Evolutionary conservation across 2,888 invertebrate species (phyloP), one percentile per base, ranked within the genome.

Genomic region (Masnerella sp.): DNA sequence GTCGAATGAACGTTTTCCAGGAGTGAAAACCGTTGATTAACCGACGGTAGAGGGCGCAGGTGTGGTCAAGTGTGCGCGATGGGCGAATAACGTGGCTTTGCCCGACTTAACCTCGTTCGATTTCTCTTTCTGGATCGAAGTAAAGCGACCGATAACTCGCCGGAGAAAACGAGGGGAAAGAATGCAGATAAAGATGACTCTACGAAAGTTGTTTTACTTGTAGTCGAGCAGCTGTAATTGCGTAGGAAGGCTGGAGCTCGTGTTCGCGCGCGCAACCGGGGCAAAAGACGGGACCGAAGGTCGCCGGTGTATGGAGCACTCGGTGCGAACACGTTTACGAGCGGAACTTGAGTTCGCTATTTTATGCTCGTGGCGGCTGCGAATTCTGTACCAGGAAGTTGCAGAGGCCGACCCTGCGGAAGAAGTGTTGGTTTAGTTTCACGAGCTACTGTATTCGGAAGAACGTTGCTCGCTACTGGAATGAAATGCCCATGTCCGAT

Each of bases 301-400:
- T 65, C 74, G 52, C 36, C 65, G 36, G 42, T 36, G 70, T 54
- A 61, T 67, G 56, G 67, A 72, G 18, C 59, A 8, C 40, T 52
- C 9, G n/a, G n/a, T n/a, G 56, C 54, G 18, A 52, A 42, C 22
- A 54, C 54, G 49, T 14, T 42, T 49, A 43, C 54, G 38, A 28
- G 34, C 68, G 64, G 15, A 67, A 54, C 61, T 61, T 56, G 59
- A 47, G 52, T 73, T 62, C 73, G 62, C 56, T 68, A 58, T 62
- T 52, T 43, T 47, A 18, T 22, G 61, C 45, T 38, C n/a, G 25
- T 22, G 22, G 36, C 28, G 58, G 58, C 18, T 38, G 72, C 42
- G 22, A 40, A 54, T 47, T 54, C 62, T 68, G 62, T 67, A 73
- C 62, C 65, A 74, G 71, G 71, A 71, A 71, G 65, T 40, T 42